A percentile compares a stretch with the other conserved stretches of the same genome.
phyloP scores from a whole-genome alignment of 2,888 invertebrate genomes.

The Drosophila paranaensis region DNA sequence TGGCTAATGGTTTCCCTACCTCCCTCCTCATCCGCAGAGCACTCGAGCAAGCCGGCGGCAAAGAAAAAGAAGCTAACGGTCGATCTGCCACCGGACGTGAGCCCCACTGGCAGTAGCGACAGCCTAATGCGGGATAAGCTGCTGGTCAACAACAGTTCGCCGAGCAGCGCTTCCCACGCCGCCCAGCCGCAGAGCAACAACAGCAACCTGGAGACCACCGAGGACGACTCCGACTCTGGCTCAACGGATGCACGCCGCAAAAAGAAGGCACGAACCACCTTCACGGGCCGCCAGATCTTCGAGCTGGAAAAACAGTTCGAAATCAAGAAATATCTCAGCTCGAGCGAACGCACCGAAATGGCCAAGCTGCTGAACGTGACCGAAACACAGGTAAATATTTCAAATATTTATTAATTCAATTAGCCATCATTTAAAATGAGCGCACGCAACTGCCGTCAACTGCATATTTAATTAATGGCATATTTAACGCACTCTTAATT shows the following conservation, averaged over 20 bases:
- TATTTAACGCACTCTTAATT: slow-evolving; percentile 15
- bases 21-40: slow-evolving; percentile 47
- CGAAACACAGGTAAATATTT: slow-evolving; percentile 94
- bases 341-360: slow-evolving; percentile 97
- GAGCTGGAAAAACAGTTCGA: slow-evolving; percentile 98
- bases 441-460: not conserved
- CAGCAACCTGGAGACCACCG: slow-evolving; percentile 82
- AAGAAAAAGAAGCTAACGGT: slow-evolving; percentile 82
- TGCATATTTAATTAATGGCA: slow-evolving; percentile 25
- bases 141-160: slow-evolving; percentile 56
- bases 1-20: slow-evolving; percentile 21
- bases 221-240: slow-evolving; percentile 86
- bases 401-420: not conserved
- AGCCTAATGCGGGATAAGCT: slow-evolving; percentile 78
- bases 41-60: slow-evolving; percentile 70
- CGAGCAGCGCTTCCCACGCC: slow-evolving; percentile 41
- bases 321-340: slow-evolving; percentile 97
- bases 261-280: slow-evolving; percentile 97
- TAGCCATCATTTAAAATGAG: not conserved
- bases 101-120: slow-evolving; percentile 79
- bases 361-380: slow-evolving; percentile 97
- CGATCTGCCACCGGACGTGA: slow-evolving; percentile 72
- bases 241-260: slow-evolving; percentile 87
- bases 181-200: slow-evolving; percentile 30
- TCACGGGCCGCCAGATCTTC: slow-evolving; percentile 98